Percentiles rank a stretch among this genome's conserved stretches.
Evolutionary conservation across 2,888 invertebrate genomes (phyloP).

Genomic region (Lithophane socia): DNA sequence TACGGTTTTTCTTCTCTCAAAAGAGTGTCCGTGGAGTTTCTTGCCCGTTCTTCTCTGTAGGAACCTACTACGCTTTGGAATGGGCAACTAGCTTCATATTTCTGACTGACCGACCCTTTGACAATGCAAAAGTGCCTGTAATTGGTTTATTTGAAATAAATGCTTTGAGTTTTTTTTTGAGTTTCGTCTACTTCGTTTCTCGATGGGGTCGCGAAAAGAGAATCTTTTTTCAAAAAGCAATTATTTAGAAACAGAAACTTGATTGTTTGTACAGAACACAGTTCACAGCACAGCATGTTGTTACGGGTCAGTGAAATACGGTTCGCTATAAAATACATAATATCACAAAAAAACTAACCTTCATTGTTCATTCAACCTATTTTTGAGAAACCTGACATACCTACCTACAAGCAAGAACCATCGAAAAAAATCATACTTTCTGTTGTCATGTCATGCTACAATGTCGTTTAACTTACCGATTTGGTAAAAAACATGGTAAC

Average conservation of each 20-base stretch:
- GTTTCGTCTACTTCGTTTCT: neutral
- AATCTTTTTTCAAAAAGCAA: neutral
- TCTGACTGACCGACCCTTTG: too few relatives aligned
- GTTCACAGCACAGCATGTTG: neutral
- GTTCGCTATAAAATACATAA: too few relatives aligned
- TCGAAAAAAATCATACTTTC: neutral
- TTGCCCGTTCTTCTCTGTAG: too few relatives aligned
- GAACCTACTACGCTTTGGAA: too few relatives aligned
- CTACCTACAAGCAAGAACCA: neutral
- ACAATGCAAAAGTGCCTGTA: too few relatives aligned
- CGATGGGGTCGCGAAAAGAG: neutral
- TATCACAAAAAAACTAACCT: too few relatives aligned
- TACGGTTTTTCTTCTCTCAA: neutral
- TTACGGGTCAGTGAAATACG: too few relatives aligned
- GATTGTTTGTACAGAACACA: too few relatives aligned
- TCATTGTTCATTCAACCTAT: neutral
- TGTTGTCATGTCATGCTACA: constrained; percentile 19
- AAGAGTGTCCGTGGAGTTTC: too few relatives aligned
- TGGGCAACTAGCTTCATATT: too few relatives aligned
- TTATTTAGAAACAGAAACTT: neutral
- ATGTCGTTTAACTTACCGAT: constrained; percentile 17
- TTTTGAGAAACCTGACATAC: neutral
- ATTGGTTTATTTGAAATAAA: too few relatives aligned
- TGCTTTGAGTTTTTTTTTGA: too few relatives aligned
- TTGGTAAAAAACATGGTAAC: constrained; percentile 50